phyloP scores from a whole-genome alignment of 2,888 invertebrate species.

The Callyntrura guangdongensis region DNA sequence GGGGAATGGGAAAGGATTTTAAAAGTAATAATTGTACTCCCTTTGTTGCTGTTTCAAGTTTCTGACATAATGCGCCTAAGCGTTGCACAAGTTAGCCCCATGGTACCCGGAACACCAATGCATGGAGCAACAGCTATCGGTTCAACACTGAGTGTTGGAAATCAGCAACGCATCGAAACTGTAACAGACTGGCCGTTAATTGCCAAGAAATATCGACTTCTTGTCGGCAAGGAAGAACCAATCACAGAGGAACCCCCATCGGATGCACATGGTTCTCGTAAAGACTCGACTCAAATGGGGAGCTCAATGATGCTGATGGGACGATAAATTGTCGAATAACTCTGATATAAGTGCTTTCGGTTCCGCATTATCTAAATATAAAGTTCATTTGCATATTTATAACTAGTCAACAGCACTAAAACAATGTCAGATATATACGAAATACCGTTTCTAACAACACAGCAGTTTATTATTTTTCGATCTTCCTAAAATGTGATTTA shows the following conservation, averaged over 20 bases:
- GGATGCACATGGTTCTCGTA: constrained; percentile 36
- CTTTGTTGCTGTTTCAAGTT: constrained; percentile 79
- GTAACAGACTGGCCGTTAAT: constrained; percentile 97
- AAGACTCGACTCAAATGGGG: constrained; percentile 63
- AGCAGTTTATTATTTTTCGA: neutral
- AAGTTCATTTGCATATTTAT: neutral
- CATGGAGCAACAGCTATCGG: constrained; percentile 74
- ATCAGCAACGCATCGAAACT: constrained; percentile 94
- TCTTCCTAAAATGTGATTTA: too few relatives aligned
- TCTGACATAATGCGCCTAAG: constrained; percentile 84
- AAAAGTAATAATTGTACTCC: neutral
- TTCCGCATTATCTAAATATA: neutral
- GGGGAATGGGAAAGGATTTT: too few relatives aligned
- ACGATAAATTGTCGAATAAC: neutral
- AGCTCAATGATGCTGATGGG: constrained; percentile 64
- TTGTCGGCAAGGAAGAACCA: constrained; percentile 89
- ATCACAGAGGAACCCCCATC: constrained; percentile 40
- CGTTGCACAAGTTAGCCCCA: constrained; percentile 84
- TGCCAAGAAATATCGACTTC: constrained; percentile 94
- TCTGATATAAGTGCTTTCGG: neutral
- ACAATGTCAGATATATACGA: neutral
- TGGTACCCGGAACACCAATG: constrained; percentile 81
- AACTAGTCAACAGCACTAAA: neutral
- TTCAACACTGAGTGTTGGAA: constrained; percentile 88
- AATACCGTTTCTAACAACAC: too few relatives aligned